A percentile compares a stretch with the other conserved stretches of the same genome.
Conservation (phyloP, 2,797 vertebrate genomes). For the Sus cebifrons region DNA sequence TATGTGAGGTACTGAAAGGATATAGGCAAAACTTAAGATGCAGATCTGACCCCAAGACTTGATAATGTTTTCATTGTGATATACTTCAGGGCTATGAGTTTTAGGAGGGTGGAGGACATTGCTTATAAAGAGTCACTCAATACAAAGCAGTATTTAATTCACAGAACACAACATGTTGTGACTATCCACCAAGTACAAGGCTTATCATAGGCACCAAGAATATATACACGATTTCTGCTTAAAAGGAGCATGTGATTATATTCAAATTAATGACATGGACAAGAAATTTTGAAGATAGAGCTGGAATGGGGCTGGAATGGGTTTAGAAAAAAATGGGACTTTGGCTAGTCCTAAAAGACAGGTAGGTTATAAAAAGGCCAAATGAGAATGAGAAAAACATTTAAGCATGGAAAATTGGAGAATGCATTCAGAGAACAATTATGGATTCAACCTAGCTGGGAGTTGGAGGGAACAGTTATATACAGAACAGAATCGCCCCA, state of each 20-base stretch:
- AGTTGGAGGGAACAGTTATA: background rate
- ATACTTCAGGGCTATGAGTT: background rate
- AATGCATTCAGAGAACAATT: background rate
- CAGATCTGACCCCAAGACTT: background rate
- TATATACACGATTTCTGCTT: slow-evolving; percentile 5
- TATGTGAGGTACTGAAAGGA: background rate
- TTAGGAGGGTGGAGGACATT: background rate
- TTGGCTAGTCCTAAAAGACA: background rate
- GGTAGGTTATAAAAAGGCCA: background rate
- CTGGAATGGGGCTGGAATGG: background rate
- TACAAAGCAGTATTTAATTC: background rate
- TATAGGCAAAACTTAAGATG: slow-evolving; percentile 9
- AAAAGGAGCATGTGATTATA: background rate
- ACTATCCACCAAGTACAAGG: background rate
- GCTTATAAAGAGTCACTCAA: background rate
- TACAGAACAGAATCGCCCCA: background rate
- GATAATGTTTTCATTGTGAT: background rate
- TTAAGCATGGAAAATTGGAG: background rate
- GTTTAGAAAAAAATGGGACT: background rate
- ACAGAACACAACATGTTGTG: background rate
- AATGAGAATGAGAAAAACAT: background rate
- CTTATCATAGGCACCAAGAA: background rate
- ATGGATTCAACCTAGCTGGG: background rate
- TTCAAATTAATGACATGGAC: background rate
- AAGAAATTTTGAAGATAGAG: background rate